Conservation (phyloP, 2,113 vertebrate species). For the Halcyon malimbica region DNA sequence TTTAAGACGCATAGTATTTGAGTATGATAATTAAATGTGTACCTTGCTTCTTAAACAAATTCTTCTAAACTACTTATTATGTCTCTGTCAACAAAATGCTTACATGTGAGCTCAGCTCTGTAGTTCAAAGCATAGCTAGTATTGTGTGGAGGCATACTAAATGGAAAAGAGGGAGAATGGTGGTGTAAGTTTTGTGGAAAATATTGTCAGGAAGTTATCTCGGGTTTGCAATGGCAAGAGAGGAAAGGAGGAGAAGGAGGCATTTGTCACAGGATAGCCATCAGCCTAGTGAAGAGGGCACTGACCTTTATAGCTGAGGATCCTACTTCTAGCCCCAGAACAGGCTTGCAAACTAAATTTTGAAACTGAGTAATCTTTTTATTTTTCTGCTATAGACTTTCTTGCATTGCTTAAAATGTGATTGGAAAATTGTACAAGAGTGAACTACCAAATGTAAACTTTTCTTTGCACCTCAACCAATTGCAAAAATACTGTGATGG, state of each 20-base stretch:
- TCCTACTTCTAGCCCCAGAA: background rate
- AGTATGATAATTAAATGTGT: slow-evolving; percentile 71
- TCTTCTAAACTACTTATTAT: slow-evolving; percentile 69
- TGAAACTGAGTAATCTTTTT: background rate
- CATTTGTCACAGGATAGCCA: background rate
- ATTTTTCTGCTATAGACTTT: background rate
- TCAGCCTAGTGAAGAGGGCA: background rate
- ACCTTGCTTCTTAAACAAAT: slow-evolving; percentile 67
- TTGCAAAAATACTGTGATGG: background rate
- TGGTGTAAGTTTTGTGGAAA: background rate
- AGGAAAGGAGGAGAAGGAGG: background rate
- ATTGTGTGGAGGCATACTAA: background rate
- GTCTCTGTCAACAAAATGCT: slow-evolving; percentile 69
- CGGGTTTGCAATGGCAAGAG: background rate
- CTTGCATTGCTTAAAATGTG: background rate
- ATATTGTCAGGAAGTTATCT: background rate
- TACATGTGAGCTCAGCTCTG: slow-evolving; percentile 23
- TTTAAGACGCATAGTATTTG: slow-evolving; percentile 57
- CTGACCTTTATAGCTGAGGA: background rate
- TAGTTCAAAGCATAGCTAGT: background rate
- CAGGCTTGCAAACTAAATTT: background rate
- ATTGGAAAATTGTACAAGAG: background rate
- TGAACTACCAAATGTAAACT: background rate
- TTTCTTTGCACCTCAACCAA: background rate
- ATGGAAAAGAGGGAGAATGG: background rate